These are phyloP conservation scores for Cynopterus brachyotis DNA, from an alignment of 2,113 vertebrate species.

Conservation along the genomic window DNA sequence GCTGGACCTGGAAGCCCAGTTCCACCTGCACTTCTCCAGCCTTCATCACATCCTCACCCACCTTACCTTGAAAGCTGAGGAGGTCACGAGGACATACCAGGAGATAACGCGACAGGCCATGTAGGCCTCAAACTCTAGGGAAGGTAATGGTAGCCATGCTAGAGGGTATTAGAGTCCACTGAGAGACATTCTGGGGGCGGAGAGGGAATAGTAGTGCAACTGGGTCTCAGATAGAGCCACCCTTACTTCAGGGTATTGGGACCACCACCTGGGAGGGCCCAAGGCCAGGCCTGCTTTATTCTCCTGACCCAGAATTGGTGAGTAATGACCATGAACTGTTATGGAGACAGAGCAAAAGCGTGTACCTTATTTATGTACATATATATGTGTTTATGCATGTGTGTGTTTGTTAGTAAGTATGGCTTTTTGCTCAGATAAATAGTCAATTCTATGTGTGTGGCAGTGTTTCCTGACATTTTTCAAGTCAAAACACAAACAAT, in stretches of 20 bases:
- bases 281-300: neutral
- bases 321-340: neutral
- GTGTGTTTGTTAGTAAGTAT: neutral
- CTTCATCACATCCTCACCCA: constrained; percentile 88
- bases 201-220: neutral
- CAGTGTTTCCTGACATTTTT: neutral
- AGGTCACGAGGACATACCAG: constrained; percentile 89
- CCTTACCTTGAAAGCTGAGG: constrained; percentile 87
- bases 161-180: neutral
- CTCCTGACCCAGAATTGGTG: neutral
- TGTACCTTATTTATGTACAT: neutral
- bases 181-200: neutral
- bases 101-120: constrained; percentile 86
- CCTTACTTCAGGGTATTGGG: neutral
- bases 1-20: constrained; percentile 82
- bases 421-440: neutral
- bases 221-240: neutral
- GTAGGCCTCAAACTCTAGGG: constrained; percentile 27
- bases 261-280: neutral
- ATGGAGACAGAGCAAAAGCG: neutral
- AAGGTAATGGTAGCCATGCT: constrained; percentile 53
- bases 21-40: constrained; percentile 89
- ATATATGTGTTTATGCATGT: neutral
- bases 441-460: neutral
- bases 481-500: neutral